Base-by-base conservation (phyloP, 2,797 vertebrate genomes). In the Fratercula arctica region DNA sequence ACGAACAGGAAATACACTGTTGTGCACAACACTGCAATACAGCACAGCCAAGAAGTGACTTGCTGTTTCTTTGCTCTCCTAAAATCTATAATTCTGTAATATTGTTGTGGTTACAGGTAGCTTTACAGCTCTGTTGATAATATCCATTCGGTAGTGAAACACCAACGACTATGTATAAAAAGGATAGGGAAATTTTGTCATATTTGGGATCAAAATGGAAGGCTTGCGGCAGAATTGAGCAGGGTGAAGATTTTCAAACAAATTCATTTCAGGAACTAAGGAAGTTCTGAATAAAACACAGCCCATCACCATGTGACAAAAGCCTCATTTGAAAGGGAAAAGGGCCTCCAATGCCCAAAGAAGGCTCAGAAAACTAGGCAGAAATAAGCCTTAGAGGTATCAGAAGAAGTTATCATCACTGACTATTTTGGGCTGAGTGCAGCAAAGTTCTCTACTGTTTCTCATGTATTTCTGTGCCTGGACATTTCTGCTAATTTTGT, bases 51-150 rank as follows among this genome's bases (percentile, higher is more conserved):
- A 84, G 66, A 91, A 83, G 50, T 79, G 50, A 56, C 41, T 86
- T 61, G 33, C 76, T 93, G 51, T 95, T 95, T 84, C 33, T 90
- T 66, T 92, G 87, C 51, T 87, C 24, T 75, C 59, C 54, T 37
- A 85, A 93, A 77, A 90, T 86, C 69, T 73, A 4, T 66, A 69
- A 61, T 90, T 94, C 80, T 79, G 50, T 95, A 43, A 73, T 89
- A 61, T 26, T 68, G 25, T 67, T 84, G 73, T 91, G n/a, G 43
- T 79, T 92, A 69, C 28, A 75, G 46, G 48, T n/a, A 93, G 13
- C 4, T 81, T 86, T 76, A 66, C 39, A 90, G 13, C 33, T 84
- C 39, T 73, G 31, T 64, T 92, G 46, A 24, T 81, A 63, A 61
- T 53, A 89, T 64, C 56, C 39, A 39, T 85, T 82, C 61, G 19